Base-by-base conservation (phyloP, 2,888 invertebrate species). In the Hemicrepidius hirtus region DNA sequence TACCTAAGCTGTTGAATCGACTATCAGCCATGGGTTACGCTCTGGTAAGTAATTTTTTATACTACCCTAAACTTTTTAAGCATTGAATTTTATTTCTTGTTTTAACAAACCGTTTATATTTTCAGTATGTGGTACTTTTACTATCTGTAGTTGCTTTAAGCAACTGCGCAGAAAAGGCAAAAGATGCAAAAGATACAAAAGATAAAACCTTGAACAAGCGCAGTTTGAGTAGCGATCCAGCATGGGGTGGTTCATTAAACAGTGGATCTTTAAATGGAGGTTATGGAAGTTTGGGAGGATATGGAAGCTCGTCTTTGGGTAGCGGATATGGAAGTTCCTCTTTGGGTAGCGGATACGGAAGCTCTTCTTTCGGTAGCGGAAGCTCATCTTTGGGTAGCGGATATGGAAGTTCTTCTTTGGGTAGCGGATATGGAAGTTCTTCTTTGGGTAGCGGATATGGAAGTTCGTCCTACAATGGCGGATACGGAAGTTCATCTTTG, bases 141-240 rank as follows among this genome's bases (percentile, higher is more conserved):
- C 21, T 65, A 3, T 37, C 24, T n/a, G 60, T 60, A 3, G 40
- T 68, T 40, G 50, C 68, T 40, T 40, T 40, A 62, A 40, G 62
- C 13, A 50, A 50, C 28, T 49, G 68, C 24, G 9, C 40, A 12
- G 68, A 55, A 12, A 41, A 66, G 12, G 21, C 68, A 3, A 20
- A 37, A 37, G 41, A 55, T 2, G 55, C 37, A 18, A 60, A 55
- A 12, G 24, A 66, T 6, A 37, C 68, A 5, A 21, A 53, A 24
- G 55, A 55, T 13, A 66, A 66, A 57, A 1, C 24, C 2, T 28
- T 55, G 5, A 55, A 69, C 37, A 69, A 69, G 44, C 69, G 69
- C 28, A 60, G 62, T 40, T 20, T 68, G 18, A 35, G n/a, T n/a
- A n/a, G 53, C 18, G 20, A 50, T 63, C 28, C n/a, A 16, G 53